Conservation (phyloP, 2,797 vertebrate species). For the Megaceryle alcyon region DNA sequence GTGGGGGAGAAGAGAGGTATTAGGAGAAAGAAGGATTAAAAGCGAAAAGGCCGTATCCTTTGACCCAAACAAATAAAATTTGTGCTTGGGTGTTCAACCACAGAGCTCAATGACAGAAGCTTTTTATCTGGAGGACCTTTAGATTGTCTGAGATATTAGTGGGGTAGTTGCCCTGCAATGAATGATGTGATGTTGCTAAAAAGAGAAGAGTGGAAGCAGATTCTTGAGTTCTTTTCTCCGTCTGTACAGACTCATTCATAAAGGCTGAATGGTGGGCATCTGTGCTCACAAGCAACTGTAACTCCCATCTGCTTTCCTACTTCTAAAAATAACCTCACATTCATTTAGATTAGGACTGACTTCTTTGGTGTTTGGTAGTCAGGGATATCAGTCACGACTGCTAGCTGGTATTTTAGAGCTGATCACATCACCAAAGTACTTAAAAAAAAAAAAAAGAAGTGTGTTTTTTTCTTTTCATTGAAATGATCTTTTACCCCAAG, state of each 20-base stretch:
- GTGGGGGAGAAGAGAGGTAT: neutral
- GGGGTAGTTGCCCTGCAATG: neutral
- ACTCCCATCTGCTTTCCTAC: constrained; percentile 62
- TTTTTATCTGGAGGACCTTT: neutral
- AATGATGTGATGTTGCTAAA: neutral
- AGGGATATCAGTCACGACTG: neutral
- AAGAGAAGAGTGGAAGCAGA: neutral
- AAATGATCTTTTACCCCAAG: neutral
- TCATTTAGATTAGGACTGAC: constrained; percentile 29
- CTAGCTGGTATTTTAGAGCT: constrained; percentile 21
- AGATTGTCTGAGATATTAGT: neutral
- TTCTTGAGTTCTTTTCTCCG: neutral
- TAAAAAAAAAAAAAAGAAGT: neutral
- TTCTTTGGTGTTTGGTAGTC: constrained; percentile 5
- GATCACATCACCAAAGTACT: neutral
- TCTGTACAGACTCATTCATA: constrained; percentile 56
- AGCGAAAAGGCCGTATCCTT: neutral
- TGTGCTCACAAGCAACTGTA: neutral
- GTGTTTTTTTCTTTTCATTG: neutral
- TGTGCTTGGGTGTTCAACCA: neutral
- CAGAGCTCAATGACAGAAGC: neutral
- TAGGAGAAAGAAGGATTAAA: neutral
- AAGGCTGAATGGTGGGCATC: constrained; percentile 15
- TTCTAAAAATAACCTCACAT: constrained; percentile 39
- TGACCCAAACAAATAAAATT: neutral